Base-by-base conservation (phyloP, 2,888 invertebrate genomes). In the Cremastinae sp. region DNA sequence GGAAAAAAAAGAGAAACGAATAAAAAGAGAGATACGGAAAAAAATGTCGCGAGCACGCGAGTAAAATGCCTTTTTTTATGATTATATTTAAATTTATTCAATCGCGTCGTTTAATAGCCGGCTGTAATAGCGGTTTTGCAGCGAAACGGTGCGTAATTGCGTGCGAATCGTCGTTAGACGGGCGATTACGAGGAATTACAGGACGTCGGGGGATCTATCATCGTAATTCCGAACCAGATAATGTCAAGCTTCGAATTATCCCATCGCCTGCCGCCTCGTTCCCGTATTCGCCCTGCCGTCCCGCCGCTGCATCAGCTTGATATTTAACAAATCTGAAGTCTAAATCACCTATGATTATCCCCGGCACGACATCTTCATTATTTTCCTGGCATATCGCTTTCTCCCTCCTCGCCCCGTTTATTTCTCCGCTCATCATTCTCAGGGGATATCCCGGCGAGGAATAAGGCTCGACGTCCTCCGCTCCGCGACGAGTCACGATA, bases 311-410 rank as follows among this genome's bases (percentile, higher is more conserved):
- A 43, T 14, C 41, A 49, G 62, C 54, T 73, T 62, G 56, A 64
- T 77, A 78, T 79, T 75, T 78, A 79, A 78, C 79, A 77, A 74
- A 79, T 65, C 66, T 58, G 64, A 74, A 78, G 56, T 71, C 68
- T 68, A 73, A 79, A 79, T 79, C 74, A 78, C 75, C 75, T 71
- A 71, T 78, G 74, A 78, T 79, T 78, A 79, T 75, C 73, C 71
- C 18, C 49, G 65, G 73, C 78, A 79, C 79, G 79, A 79, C 74
- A 74, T 78, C 79, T 79, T 79, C 75, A 78, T 79, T 75, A 75
- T 79, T 66, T 77, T 69, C n/a, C n/a, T n/a, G n/a, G n/a, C n/a
- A n/a, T n/a, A n/a, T n/a, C n/a, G n/a, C n/a, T n/a, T n/a, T 65
- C 64, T 28, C 62, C 64, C 20, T 22, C 47, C 41, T 54, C 36